Percentiles rank a stretch among this genome's conserved stretches.
Evolutionary conservation across 2,888 invertebrate species (phyloP).

Genomic region (Archips crataeganus): DNA sequence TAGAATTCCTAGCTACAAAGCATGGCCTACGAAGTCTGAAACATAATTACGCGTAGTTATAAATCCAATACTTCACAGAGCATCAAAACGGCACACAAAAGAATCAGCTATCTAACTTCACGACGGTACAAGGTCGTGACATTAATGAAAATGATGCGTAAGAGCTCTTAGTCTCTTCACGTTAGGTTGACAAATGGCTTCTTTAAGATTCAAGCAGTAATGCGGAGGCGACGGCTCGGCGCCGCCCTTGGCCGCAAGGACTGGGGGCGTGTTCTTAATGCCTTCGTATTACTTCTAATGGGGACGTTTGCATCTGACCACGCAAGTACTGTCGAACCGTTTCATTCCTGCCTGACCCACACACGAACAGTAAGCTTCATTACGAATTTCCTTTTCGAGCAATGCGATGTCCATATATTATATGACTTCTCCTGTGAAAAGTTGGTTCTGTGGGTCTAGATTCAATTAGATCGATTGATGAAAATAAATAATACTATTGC

Average conservation of each 20-base stretch:
- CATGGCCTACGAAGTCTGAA: neutral
- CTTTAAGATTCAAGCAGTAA: slow-evolving; percentile 32
- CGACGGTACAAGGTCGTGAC: slow-evolving; percentile 19
- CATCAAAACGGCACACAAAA: neutral
- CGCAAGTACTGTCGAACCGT: neutral
- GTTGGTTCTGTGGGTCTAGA: too few relatives aligned
- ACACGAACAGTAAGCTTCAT: too few relatives aligned
- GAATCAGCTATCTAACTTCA: neutral
- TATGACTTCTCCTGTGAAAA: too few relatives aligned
- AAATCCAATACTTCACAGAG: neutral
- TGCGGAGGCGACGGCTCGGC: slow-evolving; percentile 32
- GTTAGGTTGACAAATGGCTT: slow-evolving; percentile 43
- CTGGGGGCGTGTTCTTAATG: slow-evolving; percentile 13
- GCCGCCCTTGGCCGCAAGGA: slow-evolving; percentile 34
- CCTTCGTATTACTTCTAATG: slow-evolving; percentile 6
- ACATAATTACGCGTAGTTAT: neutral
- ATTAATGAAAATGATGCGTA: slow-evolving; percentile 37
- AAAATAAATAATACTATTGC: too few relatives aligned
- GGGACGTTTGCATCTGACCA: slow-evolving; percentile 22
- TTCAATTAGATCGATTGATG: too few relatives aligned
- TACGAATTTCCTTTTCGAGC: too few relatives aligned
- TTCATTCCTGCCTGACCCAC: too few relatives aligned
- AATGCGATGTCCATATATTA: too few relatives aligned
- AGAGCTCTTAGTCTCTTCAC: slow-evolving; percentile 30
- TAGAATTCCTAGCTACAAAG: neutral